phyloP scores from a whole-genome alignment of 2,888 invertebrate genomes.

The Andrena haemorrhoa region DNA sequence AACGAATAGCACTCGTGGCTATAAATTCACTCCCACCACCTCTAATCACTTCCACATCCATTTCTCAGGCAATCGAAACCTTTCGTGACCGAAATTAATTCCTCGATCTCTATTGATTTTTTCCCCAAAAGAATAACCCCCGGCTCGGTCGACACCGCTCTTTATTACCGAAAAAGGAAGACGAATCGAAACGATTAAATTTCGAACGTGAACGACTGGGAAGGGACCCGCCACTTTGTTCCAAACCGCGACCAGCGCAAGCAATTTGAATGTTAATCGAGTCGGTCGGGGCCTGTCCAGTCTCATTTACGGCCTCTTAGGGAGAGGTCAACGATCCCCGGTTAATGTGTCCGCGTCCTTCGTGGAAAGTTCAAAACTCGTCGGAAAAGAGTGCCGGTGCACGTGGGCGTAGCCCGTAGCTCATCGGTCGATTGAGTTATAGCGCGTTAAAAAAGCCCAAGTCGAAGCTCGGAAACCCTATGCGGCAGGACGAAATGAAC shows the following conservation, averaged over 20 bases:
- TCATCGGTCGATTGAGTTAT: conserved; percentile 82
- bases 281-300: conserved; percentile 24
- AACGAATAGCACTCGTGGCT: background rate
- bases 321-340: conserved; percentile 34
- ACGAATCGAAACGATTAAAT: conserved; percentile 47
- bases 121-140: background rate
- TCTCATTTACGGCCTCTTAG: conserved; percentile 49
- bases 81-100: conserved; percentile 43
- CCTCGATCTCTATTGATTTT: conserved; percentile 2
- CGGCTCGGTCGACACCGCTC: background rate
- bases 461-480: conserved; percentile 25
- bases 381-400: conserved; percentile 77
- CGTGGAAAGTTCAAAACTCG: conserved; percentile 70
- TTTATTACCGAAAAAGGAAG: conserved; percentile 5
- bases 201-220: conserved; percentile 5
- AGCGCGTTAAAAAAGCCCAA: conserved; percentile 75
- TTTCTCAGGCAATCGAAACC: conserved; percentile 19
- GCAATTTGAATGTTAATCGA: conserved; percentile 61
- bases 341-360: conserved; percentile 45
- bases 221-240: conserved; percentile 54
- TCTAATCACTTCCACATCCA: background rate
- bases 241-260: conserved; percentile 51
- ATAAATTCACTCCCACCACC: conserved; percentile 27
- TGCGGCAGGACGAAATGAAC: conserved; percentile 50
- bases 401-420: conserved; percentile 80